These are phyloP conservation scores for Tamias sibiricus DNA, from an alignment of 2,113 vertebrate genomes.

Conservation along the genomic window DNA sequence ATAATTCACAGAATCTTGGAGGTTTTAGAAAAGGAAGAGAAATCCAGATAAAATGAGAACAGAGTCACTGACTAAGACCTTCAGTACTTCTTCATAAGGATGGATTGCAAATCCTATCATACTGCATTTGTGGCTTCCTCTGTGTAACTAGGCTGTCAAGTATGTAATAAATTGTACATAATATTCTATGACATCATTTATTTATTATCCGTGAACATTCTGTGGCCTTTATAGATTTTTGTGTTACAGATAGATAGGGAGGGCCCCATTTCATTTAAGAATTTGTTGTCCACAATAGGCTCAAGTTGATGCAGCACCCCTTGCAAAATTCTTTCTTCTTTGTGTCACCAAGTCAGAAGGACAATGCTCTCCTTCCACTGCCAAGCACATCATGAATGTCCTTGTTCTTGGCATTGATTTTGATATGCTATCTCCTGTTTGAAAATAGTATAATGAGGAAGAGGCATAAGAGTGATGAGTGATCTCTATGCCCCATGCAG, in stretches of 20 bases:
- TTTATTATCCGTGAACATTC: neutral
- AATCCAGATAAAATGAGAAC: conserved; percentile 1
- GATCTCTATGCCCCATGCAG: neutral
- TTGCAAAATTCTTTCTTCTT: neutral
- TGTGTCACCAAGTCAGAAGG: neutral
- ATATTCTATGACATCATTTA: neutral
- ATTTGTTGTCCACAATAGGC: neutral
- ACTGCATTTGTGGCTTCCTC: neutral
- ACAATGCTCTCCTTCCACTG: neutral
- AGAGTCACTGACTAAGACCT: neutral
- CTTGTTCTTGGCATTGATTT: neutral
- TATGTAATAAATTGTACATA: neutral
- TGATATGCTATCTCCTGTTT: neutral
- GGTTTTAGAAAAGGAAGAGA: neutral
- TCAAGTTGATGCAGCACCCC: neutral
- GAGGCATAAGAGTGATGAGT: neutral
- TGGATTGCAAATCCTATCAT: neutral
- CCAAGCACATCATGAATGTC: neutral
- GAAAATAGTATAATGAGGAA: neutral
- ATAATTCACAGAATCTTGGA: neutral
- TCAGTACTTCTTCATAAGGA: neutral
- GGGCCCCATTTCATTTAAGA: neutral
- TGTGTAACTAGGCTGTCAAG: neutral
- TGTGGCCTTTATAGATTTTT: neutral
- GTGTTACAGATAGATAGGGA: neutral